Conservation (phyloP, 2,888 invertebrate species). For the Pheosia tremula region DNA sequence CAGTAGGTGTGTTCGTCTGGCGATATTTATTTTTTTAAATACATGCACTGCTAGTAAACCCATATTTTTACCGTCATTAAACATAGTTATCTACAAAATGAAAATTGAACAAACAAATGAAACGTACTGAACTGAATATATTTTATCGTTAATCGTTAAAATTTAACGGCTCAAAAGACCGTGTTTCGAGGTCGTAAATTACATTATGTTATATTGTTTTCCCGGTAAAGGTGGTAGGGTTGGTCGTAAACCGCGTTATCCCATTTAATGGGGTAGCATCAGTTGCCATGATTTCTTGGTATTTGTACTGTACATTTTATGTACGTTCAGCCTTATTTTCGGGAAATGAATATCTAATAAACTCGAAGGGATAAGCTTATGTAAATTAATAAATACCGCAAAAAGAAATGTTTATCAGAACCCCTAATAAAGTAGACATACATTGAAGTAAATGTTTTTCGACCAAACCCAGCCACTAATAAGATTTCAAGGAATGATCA, state of each 20-base stretch:
- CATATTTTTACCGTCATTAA: background rate
- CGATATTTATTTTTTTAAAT: too few species aligned
- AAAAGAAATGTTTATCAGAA: too few species aligned
- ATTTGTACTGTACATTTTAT: background rate
- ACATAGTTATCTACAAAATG: constrained; percentile 25
- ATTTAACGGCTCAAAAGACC: constrained; percentile 11
- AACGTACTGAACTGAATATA: constrained; percentile 28
- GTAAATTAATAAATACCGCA: too few species aligned
- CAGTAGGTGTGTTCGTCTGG: too few species aligned
- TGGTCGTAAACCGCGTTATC: background rate
- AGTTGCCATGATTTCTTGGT: background rate
- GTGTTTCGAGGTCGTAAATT: constrained; percentile 8
- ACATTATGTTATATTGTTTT: constrained; percentile 11
- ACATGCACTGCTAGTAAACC: too few species aligned
- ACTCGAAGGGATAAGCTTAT: too few species aligned
- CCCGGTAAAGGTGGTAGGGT: background rate
- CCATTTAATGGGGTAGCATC: background rate
- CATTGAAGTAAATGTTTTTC: too few species aligned
- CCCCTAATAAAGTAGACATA: too few species aligned
- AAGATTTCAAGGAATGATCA: too few species aligned
- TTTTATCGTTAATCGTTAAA: constrained; percentile 26
- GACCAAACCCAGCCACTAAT: too few species aligned
- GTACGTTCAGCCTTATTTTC: background rate
- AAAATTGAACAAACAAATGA: constrained; percentile 19
- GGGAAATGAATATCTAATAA: too few species aligned